Base-by-base conservation (phyloP, 2,888 invertebrate genomes). In the Caenorhabditis panamensis region DNA sequence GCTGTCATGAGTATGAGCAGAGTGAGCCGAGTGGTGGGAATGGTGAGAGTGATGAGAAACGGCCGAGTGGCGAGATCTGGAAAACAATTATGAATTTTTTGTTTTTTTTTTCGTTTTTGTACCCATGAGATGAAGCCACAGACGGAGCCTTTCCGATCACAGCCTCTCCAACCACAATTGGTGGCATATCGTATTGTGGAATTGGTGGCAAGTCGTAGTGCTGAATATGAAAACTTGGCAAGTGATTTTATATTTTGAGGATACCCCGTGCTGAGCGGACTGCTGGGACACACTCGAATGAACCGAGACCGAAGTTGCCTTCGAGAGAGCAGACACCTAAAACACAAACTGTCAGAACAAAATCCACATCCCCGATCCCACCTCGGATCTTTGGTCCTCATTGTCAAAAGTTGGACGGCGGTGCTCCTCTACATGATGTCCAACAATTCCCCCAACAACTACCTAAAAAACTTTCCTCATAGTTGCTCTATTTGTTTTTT, bases 211-310 rank as follows among this genome's bases (percentile, higher is more conserved):
- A 36, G 36, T 81, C 76, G 26, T 81, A 81, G 3, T 71, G 68
- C 73, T 79, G 36, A 22, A 71, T 53, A 28, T n/a, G 16, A 3
- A 26, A 2, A 8, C 13, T 1, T 41, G 41, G 5, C 16, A 13
- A 26, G 22, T 16, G 6, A 24, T 51, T 22, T 4, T 24, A 24
- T 51, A 0, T 13, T 18, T 41, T 4, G n/a, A 18, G 28, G 0
- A 11, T 16, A 49, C 53, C 36, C 36, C 24, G 58, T 68, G 68
- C n/a, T 73, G 69, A 20, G 75, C 72, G 1, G 82, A 82, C 41
- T 84, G 67, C 37, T 84, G 84, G 1, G 84, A 84, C 16, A 84
- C 84, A 37, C 82, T 82, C n/a, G 84, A 84, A 47, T 84, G 78
- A 5, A 83, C 84, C 28, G 84, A 84, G 4, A 84, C 82, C 22